A percentile compares a stretch with the other conserved stretches of the same genome.
phyloP scores from a whole-genome alignment of 2,797 vertebrate genomes.

The Denticeps clupeoides region DNA sequence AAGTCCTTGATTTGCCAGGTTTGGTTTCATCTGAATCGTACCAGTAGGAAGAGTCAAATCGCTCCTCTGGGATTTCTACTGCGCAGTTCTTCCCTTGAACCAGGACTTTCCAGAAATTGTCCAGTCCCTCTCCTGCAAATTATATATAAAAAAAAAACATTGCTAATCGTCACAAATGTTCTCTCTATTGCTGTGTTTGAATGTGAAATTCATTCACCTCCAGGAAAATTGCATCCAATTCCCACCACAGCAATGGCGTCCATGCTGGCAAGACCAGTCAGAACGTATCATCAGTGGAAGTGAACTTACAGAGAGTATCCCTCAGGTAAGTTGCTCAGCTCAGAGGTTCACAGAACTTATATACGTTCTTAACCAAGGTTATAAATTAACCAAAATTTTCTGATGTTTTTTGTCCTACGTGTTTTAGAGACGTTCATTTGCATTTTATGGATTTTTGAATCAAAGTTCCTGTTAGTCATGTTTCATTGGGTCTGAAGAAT shows the following conservation, averaged over 20 bases:
- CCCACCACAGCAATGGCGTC: conserved; percentile 64
- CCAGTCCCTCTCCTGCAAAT: conserved; percentile 50
- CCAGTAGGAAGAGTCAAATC: conserved; percentile 58
- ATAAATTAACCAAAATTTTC: too few relatives aligned
- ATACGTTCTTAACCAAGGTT: too few relatives aligned
- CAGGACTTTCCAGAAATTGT: conserved; percentile 63
- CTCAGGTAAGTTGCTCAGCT: too few relatives aligned
- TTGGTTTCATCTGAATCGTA: conserved; percentile 63
- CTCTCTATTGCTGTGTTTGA: too few relatives aligned
- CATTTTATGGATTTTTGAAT: too few relatives aligned
- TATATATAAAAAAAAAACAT: neutral
- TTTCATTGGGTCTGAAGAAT: too few relatives aligned
- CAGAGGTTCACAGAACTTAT: too few relatives aligned
- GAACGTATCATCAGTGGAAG: conserved; percentile 18
- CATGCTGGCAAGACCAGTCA: too few relatives aligned
- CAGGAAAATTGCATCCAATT: conserved; percentile 76
- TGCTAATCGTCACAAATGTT: neutral
- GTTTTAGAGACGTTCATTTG: too few relatives aligned
- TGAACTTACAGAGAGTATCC: neutral
- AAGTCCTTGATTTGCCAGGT: conserved; percentile 58
- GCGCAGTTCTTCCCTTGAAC: conserved; percentile 64
- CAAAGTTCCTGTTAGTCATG: too few relatives aligned
- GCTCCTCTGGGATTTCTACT: conserved; percentile 56
- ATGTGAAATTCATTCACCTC: conserved; percentile 57
- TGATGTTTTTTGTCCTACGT: too few relatives aligned